Evolutionary conservation across 2,113 vertebrate genomes (phyloP).

Genomic region (Eurypyga helias): DNA sequence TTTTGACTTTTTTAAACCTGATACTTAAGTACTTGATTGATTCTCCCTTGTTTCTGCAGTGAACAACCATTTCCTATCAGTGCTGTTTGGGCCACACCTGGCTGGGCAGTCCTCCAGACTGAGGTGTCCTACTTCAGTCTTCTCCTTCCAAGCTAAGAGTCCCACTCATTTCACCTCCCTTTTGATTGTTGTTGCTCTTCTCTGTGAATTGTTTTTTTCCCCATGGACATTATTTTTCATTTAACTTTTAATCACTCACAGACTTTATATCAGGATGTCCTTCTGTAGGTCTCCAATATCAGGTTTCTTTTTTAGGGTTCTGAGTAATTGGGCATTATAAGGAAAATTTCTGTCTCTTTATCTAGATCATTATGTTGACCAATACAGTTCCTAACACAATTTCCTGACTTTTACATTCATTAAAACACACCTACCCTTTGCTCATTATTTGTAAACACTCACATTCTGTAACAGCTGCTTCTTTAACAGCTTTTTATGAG

Average conservation of each 20-base stretch:
- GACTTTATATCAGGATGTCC: neutral
- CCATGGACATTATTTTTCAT: neutral
- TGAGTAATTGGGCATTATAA: neutral
- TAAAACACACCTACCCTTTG: neutral
- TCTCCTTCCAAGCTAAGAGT: neutral
- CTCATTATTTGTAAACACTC: neutral
- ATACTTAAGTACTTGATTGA: neutral
- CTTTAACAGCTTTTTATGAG: neutral
- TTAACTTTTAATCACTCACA: neutral
- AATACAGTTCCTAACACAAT: neutral
- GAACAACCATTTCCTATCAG: rapidly evolving
- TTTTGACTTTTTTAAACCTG: neutral
- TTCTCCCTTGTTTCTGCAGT: neutral
- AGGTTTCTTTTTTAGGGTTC: neutral
- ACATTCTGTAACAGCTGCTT: neutral
- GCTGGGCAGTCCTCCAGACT: neutral
- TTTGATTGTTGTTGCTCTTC: neutral
- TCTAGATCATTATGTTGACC: neutral
- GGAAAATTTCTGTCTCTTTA: neutral
- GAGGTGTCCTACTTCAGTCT: neutral
- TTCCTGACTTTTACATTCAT: neutral
- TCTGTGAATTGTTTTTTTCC: neutral
- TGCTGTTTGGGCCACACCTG: neutral
- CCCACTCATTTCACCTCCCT: neutral
- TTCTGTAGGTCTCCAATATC: neutral